Evolutionary conservation across 2,113 vertebrate genomes (phyloP).

Genomic region (Hemicordylus capensis): DNA sequence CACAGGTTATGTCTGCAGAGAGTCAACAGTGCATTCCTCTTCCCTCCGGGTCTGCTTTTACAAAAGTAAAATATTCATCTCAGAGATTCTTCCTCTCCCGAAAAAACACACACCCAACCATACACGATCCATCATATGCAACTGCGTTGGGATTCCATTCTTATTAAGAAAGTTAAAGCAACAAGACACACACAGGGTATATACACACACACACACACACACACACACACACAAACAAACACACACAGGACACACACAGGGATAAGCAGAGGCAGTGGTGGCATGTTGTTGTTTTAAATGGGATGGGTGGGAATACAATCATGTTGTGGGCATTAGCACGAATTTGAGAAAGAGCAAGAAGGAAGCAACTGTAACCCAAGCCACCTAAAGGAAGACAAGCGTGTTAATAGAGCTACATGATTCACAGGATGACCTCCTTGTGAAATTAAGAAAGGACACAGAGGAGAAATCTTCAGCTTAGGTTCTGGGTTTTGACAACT

Average conservation of each 20-base stretch:
- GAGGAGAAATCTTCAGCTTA: conserved; percentile 34
- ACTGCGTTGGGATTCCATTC: neutral
- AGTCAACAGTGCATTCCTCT: accelerated
- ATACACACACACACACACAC: too few species aligned
- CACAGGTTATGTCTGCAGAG: neutral
- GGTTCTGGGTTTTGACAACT: conserved; percentile 43
- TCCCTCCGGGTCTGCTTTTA: accelerated
- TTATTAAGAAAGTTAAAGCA: neutral
- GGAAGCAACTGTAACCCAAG: neutral
- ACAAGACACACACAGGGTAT: neutral
- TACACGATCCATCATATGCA: neutral
- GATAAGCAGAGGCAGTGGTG: neutral
- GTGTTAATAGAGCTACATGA: conserved; percentile 10
- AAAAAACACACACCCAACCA: neutral
- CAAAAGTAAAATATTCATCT: accelerated
- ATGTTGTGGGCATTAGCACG: accelerated
- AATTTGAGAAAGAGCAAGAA: neutral
- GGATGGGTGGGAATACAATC: neutral
- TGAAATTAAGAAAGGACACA: neutral
- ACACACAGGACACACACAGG: neutral
- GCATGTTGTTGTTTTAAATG: neutral
- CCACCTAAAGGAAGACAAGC: conserved; percentile 62
- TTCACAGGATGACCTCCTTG: conserved; percentile 19
- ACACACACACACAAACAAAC: too few species aligned
- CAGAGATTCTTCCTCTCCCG: accelerated